Conservation (phyloP, 2,797 vertebrate species). For the Peromyscus attwateri region DNA sequence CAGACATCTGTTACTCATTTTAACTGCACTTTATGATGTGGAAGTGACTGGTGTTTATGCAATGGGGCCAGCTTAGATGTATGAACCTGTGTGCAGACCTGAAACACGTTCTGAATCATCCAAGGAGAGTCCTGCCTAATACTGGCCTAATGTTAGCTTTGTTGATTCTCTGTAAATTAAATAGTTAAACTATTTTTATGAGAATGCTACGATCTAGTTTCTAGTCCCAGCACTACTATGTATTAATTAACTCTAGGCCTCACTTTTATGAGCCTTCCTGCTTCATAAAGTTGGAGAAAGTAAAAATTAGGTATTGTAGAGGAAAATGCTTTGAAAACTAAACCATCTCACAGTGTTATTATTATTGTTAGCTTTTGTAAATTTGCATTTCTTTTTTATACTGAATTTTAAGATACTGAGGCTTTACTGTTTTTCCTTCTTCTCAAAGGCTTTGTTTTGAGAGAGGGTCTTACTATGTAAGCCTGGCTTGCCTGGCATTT, state of each 20-base stretch:
- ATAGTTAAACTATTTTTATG: neutral
- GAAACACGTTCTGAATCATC: neutral
- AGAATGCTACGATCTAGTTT: neutral
- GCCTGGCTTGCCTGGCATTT: neutral
- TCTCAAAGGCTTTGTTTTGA: neutral
- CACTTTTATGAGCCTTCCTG: neutral
- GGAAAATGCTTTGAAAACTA: constrained; percentile 31
- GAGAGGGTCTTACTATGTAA: neutral
- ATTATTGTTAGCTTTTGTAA: constrained; percentile 34
- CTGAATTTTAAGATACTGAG: neutral
- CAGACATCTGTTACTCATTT: neutral
- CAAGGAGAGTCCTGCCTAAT: neutral
- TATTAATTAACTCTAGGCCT: neutral
- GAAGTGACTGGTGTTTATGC: neutral
- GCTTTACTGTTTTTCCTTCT: neutral
- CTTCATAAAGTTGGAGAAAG: constrained; percentile 10
- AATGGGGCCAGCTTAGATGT: neutral
- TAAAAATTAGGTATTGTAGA: constrained; percentile 11
- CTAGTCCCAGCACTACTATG: neutral
- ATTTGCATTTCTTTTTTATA: neutral
- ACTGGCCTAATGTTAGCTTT: neutral
- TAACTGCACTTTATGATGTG: neutral
- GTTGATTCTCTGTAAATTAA: neutral
- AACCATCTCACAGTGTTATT: neutral
- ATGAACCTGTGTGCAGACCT: neutral